Conservation (phyloP, 2,113 vertebrate genomes). For the Psittacula cyanocephala region DNA sequence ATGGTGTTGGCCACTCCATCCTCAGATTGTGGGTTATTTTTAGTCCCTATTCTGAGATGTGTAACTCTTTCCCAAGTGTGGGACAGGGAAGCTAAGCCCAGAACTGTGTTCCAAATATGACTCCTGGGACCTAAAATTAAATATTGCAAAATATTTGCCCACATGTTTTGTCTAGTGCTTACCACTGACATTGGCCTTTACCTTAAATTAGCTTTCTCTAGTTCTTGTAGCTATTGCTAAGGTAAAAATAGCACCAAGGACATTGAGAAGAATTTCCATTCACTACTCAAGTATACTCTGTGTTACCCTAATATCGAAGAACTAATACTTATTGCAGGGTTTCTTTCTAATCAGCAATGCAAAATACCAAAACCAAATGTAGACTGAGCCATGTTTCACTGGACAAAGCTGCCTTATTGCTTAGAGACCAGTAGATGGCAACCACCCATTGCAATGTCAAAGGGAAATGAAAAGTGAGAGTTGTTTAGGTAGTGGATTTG, state of each 20-base stretch:
- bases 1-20: background rate
- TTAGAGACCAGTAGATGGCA: constrained; percentile 67
- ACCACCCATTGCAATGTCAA: constrained; percentile 16
- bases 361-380: background rate
- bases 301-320: background rate
- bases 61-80: background rate
- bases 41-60: background rate
- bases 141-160: background rate
- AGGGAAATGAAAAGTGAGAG: background rate
- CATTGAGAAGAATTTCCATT: background rate
- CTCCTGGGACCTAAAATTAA: background rate
- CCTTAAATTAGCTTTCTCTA: constrained; percentile 12
- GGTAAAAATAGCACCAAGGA: background rate
- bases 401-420: background rate
- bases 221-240: background rate
- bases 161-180: background rate
- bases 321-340: background rate
- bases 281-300: background rate
- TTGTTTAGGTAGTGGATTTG: background rate
- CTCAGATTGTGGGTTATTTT: background rate
- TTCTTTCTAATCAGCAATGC: background rate
- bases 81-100: background rate
- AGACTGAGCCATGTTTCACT: background rate
- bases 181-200: background rate
- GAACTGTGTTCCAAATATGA: background rate